Percentiles rank a stretch among this genome's conserved stretches.
Conservation (phyloP, 2,888 invertebrate genomes). For the Drosophila mimica region DNA sequence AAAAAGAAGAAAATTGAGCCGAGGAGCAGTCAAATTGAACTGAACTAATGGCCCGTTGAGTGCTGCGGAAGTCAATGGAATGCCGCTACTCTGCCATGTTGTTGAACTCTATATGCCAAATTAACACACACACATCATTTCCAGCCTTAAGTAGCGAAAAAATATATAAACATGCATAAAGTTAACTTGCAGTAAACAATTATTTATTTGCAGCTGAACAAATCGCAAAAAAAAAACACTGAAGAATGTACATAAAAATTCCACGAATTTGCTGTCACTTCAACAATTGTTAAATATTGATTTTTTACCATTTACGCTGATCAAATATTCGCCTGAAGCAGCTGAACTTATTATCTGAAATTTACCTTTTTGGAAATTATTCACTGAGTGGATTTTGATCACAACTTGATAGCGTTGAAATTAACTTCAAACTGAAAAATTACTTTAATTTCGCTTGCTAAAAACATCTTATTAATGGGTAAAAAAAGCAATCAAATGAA, state of each 20-base stretch:
- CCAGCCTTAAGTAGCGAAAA: constrained; percentile 5
- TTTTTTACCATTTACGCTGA: constrained; percentile 13
- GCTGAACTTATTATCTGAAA: constrained; percentile 1
- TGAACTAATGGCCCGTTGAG: constrained; percentile 46
- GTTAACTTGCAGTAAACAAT: constrained; percentile 43
- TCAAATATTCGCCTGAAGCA: constrained; percentile 25
- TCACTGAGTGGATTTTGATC: background rate
- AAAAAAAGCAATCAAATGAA: background rate
- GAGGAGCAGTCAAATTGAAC: constrained; percentile 30
- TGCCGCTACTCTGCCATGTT: constrained; percentile 31
- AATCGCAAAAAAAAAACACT: constrained; percentile 8
- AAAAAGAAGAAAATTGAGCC: constrained; percentile 31
- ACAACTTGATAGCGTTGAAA: background rate
- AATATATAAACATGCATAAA: constrained; percentile 19
- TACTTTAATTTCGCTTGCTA: background rate
- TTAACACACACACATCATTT: constrained; percentile 40
- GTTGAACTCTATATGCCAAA: constrained; percentile 56
- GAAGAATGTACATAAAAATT: constrained; percentile 26
- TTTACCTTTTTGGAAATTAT: background rate
- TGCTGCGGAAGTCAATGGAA: constrained; percentile 44
- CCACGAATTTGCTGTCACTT: constrained; percentile 20
- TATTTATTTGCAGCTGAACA: constrained; percentile 48
- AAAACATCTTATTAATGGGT: background rate
- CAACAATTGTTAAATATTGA: constrained; percentile 21
- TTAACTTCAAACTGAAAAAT: background rate